Evolutionary conservation across 2,888 invertebrate genomes (phyloP), one percentile per base, ranked within the genome.

Genomic region (Callyntrura guangdongensis): DNA sequence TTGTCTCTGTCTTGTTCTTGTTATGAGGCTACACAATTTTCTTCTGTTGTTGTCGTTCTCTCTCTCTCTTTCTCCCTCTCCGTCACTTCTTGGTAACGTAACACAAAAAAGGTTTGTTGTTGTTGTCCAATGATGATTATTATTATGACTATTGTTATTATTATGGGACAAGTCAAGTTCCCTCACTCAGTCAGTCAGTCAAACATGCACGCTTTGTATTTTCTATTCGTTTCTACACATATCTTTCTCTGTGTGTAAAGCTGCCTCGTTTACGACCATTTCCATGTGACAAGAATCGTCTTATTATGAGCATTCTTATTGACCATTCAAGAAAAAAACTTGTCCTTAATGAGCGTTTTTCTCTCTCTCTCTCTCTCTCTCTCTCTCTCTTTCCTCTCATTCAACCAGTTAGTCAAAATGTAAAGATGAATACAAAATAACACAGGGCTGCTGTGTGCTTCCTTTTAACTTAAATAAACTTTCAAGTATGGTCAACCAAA

Each of bases 211-310:
- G 53, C 14, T 49, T 74, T 47, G 69, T 69, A 27, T 67, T 72
- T 36, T 72, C n/a, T 36, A 11, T 49, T n/a, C n/a, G n/a, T n/a
- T n/a, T n/a, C 22, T 74, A 36, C 36, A 6, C 36, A 36, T 6
- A 36, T 36, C 36, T 36, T 36, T 36, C 36, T 36, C 36, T 36
- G 20, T 74, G 12, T 56, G n/a, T 27, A 53, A 22, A 81, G 81
- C 81, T 89, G 74, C 17, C 88, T 89, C 88, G 83, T 89, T 89
- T 89, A 83, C 59, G 47, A 72, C 53, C 61, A 89, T 89, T 89
- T 83, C 83, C 88, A 89, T 89, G 88, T 89, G 88, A 89, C 88
- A 89, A 89, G 88, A 89, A 89, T 89, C 88, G 83, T 83, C 88
- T 89, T 89, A 89, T 89, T 89, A 89, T 83, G 88, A 83, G 17